These are phyloP conservation scores for Aegotheles bennettii DNA, from an alignment of 2,113 vertebrate species.

Conservation along the genomic window DNA sequence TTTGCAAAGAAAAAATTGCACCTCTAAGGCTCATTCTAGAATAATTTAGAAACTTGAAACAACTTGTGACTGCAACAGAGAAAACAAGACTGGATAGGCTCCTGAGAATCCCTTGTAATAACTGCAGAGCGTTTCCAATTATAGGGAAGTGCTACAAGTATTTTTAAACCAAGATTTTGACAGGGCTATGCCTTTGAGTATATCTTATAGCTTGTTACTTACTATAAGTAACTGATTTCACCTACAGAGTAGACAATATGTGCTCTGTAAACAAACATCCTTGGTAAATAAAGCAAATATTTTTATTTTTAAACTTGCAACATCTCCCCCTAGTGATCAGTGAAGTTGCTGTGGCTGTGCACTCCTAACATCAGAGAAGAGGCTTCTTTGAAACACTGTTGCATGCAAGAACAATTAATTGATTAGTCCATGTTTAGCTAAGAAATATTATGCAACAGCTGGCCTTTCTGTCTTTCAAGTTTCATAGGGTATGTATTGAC, in stretches of 20 bases:
- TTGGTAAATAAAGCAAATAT: background rate
- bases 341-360: background rate
- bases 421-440: background rate
- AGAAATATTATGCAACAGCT: background rate
- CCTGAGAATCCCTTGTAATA: conserved; percentile 71
- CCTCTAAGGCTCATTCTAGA: conserved; percentile 60
- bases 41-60: conserved; percentile 69
- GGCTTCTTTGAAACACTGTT: background rate
- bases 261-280: background rate
- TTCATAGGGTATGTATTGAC: conserved; percentile 74
- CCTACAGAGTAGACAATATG: background rate
- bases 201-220: background rate
- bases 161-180: background rate
- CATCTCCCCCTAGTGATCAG: background rate
- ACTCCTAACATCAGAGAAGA: background rate
- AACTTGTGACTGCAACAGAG: conserved; percentile 64
- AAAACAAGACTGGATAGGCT: conserved; percentile 68
- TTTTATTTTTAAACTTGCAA: background rate
- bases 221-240: background rate
- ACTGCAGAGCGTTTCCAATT: conserved; percentile 64
- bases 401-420: background rate
- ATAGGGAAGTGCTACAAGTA: conserved; percentile 70
- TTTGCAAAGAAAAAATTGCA: conserved; percentile 70
- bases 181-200: background rate
- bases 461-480: conserved; percentile 55